Percentiles rank a stretch among this genome's conserved stretches.
These are phyloP conservation scores for Chaetorhynchus papuensis DNA, from an alignment of 2,113 vertebrate genomes.

Conservation along the genomic window DNA sequence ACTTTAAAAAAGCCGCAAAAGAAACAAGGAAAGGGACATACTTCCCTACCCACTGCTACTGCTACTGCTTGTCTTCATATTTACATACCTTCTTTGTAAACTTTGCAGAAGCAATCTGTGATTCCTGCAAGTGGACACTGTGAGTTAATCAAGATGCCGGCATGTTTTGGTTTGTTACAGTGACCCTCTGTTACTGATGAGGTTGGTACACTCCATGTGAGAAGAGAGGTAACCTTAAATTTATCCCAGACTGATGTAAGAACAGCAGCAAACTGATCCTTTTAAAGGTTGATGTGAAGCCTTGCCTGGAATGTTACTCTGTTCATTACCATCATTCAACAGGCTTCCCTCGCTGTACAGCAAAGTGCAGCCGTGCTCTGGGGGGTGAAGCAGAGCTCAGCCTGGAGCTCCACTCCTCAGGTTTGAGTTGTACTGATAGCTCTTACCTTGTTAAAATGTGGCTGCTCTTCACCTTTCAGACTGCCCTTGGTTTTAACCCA, in stretches of 20 bases:
- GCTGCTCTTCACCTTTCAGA: background rate
- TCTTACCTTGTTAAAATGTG: background rate
- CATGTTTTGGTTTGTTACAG: background rate
- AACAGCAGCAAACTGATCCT: background rate
- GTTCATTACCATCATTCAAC: background rate
- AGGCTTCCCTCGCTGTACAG: rapidly evolving
- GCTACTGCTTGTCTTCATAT: background rate
- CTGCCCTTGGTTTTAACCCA: background rate
- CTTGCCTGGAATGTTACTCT: background rate
- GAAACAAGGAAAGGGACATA: background rate
- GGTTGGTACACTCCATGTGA: background rate
- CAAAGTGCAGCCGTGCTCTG: background rate
- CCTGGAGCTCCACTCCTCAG: background rate
- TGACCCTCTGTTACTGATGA: background rate
- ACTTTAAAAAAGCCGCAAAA: background rate
- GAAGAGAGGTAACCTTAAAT: background rate
- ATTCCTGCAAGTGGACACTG: conserved; percentile 51
- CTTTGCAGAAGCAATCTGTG: conserved; percentile 16
- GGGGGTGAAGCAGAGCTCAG: background rate
- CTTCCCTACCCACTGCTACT: background rate
- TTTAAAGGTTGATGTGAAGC: background rate
- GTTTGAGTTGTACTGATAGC: background rate
- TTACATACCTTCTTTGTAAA: conserved; percentile 69
- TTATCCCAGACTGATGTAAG: background rate
- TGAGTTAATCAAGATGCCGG: background rate